These are phyloP conservation scores for Pseudomyrmex concolor DNA, from an alignment of 1,140 invertebrate species.

Conservation along the genomic window DNA sequence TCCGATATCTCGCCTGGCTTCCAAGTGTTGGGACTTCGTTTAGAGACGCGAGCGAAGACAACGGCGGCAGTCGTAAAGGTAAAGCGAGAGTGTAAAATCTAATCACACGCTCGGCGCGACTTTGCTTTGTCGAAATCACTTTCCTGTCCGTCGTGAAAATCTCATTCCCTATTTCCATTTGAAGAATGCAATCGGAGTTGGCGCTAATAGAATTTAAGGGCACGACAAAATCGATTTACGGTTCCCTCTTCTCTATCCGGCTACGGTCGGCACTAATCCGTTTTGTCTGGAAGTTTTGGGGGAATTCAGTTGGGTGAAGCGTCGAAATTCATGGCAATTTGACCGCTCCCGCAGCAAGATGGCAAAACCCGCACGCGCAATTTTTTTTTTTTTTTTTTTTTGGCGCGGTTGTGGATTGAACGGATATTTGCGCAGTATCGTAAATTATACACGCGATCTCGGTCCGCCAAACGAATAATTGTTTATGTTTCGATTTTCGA, in stretches of 20 bases:
- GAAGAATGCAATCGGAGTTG: conserved; percentile 70
- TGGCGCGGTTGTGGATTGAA: neutral
- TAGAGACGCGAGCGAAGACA: conserved; percentile 30
- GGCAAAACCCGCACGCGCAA: neutral
- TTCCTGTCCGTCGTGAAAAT: conserved; percentile 60
- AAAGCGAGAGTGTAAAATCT: conserved; percentile 59
- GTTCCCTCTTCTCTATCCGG: conserved; percentile 50
- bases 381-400: no score
- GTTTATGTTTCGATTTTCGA: conserved; percentile 38
- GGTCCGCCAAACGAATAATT: conserved; percentile 14
- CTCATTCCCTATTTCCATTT: conserved; percentile 69
- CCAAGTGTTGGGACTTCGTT: conserved; percentile 13
- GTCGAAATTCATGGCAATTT: conserved; percentile 50
- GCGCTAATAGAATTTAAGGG: conserved; percentile 56
- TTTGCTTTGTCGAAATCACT: conserved; percentile 66
- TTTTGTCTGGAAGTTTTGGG: conserved; percentile 60
- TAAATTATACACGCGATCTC: conserved; percentile 25
- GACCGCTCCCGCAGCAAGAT: neutral
- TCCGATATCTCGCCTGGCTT: conserved; percentile 28
- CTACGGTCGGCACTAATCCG: conserved; percentile 62
- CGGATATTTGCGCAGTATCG: neutral
- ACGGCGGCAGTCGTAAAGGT: conserved; percentile 34
- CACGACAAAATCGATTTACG: conserved; percentile 60
- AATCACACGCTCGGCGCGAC: conserved; percentile 44
- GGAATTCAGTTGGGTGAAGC: conserved; percentile 12